phyloP scores from a whole-genome alignment of 2,797 vertebrate genomes.

The Capromys pilorides region DNA sequence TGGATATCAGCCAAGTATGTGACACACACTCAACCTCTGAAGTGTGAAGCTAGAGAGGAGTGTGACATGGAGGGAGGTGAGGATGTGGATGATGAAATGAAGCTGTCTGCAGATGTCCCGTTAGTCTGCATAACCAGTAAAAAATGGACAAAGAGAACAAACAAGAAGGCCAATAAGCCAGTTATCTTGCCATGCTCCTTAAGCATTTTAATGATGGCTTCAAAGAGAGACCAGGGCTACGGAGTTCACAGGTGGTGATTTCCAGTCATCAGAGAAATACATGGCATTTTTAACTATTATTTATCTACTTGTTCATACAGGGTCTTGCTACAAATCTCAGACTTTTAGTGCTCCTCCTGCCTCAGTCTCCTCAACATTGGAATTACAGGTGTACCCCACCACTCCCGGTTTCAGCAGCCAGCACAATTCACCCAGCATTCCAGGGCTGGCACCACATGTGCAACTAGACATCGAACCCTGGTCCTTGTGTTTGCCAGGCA shows the following conservation, averaged over 20 bases:
- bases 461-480: too few relatives aligned
- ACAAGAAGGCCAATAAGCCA: background rate
- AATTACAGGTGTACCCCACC: too few relatives aligned
- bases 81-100: background rate
- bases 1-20: background rate
- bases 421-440: too few relatives aligned
- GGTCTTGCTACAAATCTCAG: too few relatives aligned
- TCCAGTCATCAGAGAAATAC: constrained; percentile 9
- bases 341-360: too few relatives aligned
- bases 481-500: too few relatives aligned
- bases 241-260: constrained; percentile 71
- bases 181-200: background rate
- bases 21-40: background rate
- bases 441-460: too few relatives aligned
- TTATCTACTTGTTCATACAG: too few relatives aligned
- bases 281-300: background rate
- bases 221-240: background rate
- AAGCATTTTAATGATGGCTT: constrained; percentile 46
- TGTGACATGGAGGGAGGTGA: too few relatives aligned
- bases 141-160: background rate
- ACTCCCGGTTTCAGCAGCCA: too few relatives aligned
- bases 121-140: background rate
- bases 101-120: background rate
- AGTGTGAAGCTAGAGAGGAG: background rate
- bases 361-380: too few relatives aligned